A percentile compares a stretch with the other conserved stretches of the same genome.
phyloP scores from a whole-genome alignment of 2,797 vertebrate genomes.

The Myotis daubentonii region DNA sequence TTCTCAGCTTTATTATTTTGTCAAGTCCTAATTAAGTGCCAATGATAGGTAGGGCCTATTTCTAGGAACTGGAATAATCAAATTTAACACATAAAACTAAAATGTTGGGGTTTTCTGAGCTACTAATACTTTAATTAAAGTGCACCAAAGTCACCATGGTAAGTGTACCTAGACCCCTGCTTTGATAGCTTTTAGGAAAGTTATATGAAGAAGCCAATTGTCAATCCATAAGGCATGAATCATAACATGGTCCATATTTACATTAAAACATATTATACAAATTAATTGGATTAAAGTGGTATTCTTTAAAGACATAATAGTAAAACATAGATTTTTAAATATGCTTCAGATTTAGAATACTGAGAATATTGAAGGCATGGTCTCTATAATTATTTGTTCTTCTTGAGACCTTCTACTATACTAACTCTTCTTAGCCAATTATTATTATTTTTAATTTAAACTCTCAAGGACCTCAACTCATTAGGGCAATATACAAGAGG shows the following conservation, averaged over 20 bases:
- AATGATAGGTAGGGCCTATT: constrained; percentile 2
- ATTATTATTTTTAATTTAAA: not conserved
- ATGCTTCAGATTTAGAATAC: not conserved
- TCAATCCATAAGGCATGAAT: not conserved
- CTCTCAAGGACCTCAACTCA: not conserved
- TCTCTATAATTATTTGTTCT: not conserved
- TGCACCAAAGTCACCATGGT: not conserved
- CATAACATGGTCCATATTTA: not conserved
- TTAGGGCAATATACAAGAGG: not conserved
- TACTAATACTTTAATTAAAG: not conserved
- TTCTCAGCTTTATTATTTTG: constrained; percentile 3
- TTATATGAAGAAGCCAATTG: not conserved
- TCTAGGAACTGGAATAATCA: not conserved
- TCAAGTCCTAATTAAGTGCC: constrained; percentile 1
- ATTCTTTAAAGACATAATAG: constrained; percentile 29
- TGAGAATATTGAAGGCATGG: not conserved
- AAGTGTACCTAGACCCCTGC: not conserved
- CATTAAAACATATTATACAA: not conserved
- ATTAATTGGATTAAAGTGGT: not conserved
- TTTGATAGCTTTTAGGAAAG: not conserved
- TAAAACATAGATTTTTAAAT: not conserved
- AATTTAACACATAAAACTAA: not conserved
- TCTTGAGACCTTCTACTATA: not conserved
- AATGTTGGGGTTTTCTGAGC: not conserved
- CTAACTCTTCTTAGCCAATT: not conserved